These are phyloP conservation scores for Enteromius unitaeniatus DNA, from an alignment of 2,797 vertebrate species.

Conservation along the genomic window DNA sequence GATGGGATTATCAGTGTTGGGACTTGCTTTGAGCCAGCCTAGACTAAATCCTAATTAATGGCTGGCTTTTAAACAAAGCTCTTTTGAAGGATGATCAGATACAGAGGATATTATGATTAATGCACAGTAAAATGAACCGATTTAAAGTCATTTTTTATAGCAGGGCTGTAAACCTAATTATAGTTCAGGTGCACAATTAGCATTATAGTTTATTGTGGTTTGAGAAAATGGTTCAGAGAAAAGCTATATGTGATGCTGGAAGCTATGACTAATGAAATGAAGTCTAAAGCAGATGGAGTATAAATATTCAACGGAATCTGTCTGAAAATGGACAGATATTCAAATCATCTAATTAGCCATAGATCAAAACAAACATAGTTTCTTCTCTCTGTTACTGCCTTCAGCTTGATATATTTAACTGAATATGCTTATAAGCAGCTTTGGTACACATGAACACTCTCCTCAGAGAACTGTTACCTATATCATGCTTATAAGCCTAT, in stretches of 20 bases:
- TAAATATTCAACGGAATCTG: slow-evolving; percentile 33
- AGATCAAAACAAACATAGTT: slow-evolving; percentile 36
- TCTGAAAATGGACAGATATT: slow-evolving; percentile 44
- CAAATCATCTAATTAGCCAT: slow-evolving; percentile 38
- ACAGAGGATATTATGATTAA: slow-evolving; percentile 10
- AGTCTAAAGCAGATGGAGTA: slow-evolving; percentile 31
- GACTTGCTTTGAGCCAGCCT: slow-evolving; percentile 65
- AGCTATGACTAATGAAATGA: slow-evolving; percentile 30
- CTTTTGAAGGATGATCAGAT: slow-evolving; percentile 45
- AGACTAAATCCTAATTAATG: slow-evolving; percentile 77
- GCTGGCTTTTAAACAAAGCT: slow-evolving; percentile 67
- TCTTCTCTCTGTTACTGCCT: slow-evolving; percentile 7
- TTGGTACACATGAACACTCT: neutral
- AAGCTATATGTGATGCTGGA: slow-evolving; percentile 29
- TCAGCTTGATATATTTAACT: neutral
- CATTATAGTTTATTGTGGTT: neutral
- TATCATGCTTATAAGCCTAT: neutral
- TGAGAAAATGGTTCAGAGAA: slow-evolving; percentile 1
- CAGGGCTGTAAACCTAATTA: slow-evolving; percentile 28
- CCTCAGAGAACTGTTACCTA: neutral
- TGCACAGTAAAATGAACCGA: neutral
- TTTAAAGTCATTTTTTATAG: slow-evolving; percentile 2
- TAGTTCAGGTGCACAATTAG: slow-evolving; percentile 27
- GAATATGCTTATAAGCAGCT: slow-evolving; percentile 5
- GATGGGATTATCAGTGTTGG: slow-evolving; percentile 71